These are phyloP conservation scores for Glomeris marginata DNA, from an alignment of 2,888 invertebrate genomes.

Conservation along the genomic window DNA sequence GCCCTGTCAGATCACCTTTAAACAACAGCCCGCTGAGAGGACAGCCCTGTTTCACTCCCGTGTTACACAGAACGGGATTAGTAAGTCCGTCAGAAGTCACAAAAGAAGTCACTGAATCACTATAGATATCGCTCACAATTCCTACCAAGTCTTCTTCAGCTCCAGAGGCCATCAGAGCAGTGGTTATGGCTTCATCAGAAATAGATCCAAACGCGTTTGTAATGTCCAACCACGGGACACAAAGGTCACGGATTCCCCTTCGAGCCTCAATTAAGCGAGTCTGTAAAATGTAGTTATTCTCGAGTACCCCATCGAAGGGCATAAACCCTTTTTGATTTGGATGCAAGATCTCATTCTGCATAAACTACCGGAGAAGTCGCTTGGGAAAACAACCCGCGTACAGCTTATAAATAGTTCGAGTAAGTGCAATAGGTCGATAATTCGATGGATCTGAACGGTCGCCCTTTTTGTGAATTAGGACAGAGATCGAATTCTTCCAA, in stretches of 20 bases:
- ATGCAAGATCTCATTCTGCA: neutral
- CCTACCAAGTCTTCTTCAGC: neutral
- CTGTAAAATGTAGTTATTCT: neutral
- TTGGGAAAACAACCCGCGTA: slow-evolving; percentile 16
- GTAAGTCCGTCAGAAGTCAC: slow-evolving; percentile 1
- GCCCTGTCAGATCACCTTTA: too few relatives aligned
- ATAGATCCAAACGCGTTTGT: slow-evolving; percentile 18
- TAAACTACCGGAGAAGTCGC: slow-evolving; percentile 13
- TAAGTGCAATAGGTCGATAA: slow-evolving; percentile 21
- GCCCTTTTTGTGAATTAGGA: slow-evolving; percentile 3
- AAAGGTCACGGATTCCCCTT: neutral
- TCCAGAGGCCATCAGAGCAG: neutral
- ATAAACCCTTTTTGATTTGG: slow-evolving; percentile 3
- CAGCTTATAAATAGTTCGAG: slow-evolving; percentile 18
- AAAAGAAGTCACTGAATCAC: neutral
- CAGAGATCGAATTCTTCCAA: neutral
- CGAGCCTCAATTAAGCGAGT: neutral
- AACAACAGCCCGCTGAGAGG: slow-evolving; percentile 18
- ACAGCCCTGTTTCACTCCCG: slow-evolving; percentile 19
- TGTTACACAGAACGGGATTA: slow-evolving; percentile 10
- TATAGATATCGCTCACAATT: neutral
- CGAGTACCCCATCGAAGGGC: slow-evolving; percentile 1
- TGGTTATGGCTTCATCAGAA: slow-evolving; percentile 14
- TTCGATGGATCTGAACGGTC: slow-evolving; percentile 9
- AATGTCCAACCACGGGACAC: neutral